Percentiles rank a stretch among this genome's conserved stretches.
Conservation (phyloP, 1,140 invertebrate genomes). For the Zeugodacus cucurbitae region DNA sequence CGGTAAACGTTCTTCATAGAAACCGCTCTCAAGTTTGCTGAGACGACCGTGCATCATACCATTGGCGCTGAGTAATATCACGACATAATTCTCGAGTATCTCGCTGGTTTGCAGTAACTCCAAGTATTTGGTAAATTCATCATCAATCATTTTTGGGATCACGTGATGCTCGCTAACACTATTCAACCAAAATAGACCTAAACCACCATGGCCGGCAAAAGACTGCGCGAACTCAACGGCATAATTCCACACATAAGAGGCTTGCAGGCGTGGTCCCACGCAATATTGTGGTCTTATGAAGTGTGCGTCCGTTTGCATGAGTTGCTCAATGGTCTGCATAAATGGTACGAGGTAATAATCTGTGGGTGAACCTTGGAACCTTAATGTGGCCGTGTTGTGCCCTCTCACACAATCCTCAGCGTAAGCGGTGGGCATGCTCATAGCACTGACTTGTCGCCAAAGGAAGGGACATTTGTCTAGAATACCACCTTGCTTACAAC, state of each 20-base stretch:
- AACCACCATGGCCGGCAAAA: conserved; percentile 70
- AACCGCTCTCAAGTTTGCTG: conserved; percentile 73
- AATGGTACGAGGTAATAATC: conserved; percentile 85
- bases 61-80: conserved; percentile 92
- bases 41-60: conserved; percentile 88
- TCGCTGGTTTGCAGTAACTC: conserved; percentile 69
- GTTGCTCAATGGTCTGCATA: conserved; percentile 72
- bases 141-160: conserved; percentile 75
- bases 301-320: conserved; percentile 58
- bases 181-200: conserved; percentile 84
- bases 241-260: conserved; percentile 70
- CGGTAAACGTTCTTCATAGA: conserved; percentile 89
- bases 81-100: conserved; percentile 73
- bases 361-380: conserved; percentile 81
- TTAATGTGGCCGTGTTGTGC: conserved; percentile 76
- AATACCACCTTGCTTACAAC: conserved; percentile 65
- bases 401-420: conserved; percentile 82
- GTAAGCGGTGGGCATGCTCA: conserved; percentile 80
- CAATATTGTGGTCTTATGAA: conserved; percentile 67
- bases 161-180: conserved; percentile 81
- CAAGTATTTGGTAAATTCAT: conserved; percentile 70
- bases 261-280: conserved; percentile 69
- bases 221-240: conserved; percentile 70
- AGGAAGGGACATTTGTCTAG: conserved; percentile 78
- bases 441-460: conserved; percentile 79